Base-by-base conservation (phyloP, 2,797 vertebrate genomes). In the Myotis myotis region DNA sequence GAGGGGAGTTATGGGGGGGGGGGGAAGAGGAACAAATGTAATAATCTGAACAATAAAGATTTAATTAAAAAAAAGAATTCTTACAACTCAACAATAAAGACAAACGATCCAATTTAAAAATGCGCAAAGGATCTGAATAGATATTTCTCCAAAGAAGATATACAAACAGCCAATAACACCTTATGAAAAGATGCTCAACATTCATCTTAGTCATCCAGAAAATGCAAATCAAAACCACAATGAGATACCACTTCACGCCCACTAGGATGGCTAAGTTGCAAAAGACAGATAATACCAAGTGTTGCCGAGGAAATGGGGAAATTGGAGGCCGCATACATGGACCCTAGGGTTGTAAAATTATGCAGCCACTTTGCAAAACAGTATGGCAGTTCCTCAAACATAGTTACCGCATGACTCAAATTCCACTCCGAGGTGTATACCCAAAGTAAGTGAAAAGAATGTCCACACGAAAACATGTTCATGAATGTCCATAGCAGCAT, bases 271-370 rank as follows among this genome's bases (percentile, higher is more conserved):
- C 87, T 55, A 82, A 38, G 13, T 15, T 25, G 53, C 2, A 13
- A 88, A 28, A 75, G 60, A 72, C 16, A 55, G 64, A 51, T 79
- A 41, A 44, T 38, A 25, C 8, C 23, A 8, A 23, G 30, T 60
- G 80, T 38, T n/a, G n/a, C 25, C 17, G 25, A 38, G 22, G 49
- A 33, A 49, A 16, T 23, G 38, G 55, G 76, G 81, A 44, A 44
- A 57, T 1, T 36, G 15, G 60, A 30, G 11, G 0, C 66, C 16
- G n/a, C 74, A 17, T 8, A 38, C 17, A 0, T 3, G 4, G 19
- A 4, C 7, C 33, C 5, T 17, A 38, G 8, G 70, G n/a, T 20
- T 20, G 4, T 41, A 53, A 36, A 66, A 36, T 19, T 68, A 19
- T 5, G 6, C 38, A 93, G 55, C 28, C 72, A 20, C 33, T 66